A percentile compares a stretch with the other conserved stretches of the same genome.
phyloP scores from a whole-genome alignment of 2,113 vertebrate genomes.

The Malaclemys terrapin region DNA sequence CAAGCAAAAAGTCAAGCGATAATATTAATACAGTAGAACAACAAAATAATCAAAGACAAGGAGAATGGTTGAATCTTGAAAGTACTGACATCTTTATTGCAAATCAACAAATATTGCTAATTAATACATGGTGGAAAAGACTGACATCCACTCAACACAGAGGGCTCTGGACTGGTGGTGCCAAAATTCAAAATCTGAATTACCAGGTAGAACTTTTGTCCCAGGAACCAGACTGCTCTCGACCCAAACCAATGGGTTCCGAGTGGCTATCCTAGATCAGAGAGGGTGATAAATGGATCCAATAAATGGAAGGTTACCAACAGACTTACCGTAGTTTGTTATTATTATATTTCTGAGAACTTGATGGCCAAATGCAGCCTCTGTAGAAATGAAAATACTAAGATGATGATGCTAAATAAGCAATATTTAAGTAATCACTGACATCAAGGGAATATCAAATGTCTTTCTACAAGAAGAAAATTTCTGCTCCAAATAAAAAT shows the following conservation, averaged over 20 bases:
- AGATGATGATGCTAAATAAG: neutral
- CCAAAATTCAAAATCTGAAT: slow-evolving; percentile 9
- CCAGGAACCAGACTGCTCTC: neutral
- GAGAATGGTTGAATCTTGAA: neutral
- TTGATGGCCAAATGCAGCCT: neutral
- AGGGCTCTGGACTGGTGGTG: neutral
- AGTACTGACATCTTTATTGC: neutral
- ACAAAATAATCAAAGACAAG: neutral
- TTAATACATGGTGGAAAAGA: neutral
- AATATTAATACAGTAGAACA: neutral
- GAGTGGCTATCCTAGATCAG: neutral
- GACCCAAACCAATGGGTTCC: neutral
- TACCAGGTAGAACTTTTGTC: neutral
- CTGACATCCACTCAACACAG: neutral
- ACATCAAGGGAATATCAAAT: neutral
- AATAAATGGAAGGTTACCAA: neutral
- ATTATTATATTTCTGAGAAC: neutral
- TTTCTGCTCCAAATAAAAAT: neutral
- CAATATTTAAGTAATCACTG: neutral
- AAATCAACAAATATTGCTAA: neutral
- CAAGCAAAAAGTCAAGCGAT: neutral
- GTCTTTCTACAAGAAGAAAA: neutral
- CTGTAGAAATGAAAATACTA: neutral
- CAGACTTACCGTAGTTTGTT: neutral
- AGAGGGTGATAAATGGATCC: neutral